Base-by-base conservation (phyloP, 2,797 vertebrate genomes). In the Poecile montanus region DNA sequence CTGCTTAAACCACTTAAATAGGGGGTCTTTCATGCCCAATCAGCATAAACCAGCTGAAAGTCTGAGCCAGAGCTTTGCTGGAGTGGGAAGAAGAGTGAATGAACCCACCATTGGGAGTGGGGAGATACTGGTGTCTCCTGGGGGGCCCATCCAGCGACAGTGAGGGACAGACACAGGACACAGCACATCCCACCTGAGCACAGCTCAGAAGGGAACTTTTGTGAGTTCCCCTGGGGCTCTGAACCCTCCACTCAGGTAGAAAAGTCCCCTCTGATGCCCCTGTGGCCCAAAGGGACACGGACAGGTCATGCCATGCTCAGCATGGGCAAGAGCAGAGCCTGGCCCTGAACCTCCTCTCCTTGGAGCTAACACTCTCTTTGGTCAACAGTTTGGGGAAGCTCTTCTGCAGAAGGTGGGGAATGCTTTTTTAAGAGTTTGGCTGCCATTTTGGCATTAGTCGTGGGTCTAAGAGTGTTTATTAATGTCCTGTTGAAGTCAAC, bases 401-500 rank as follows among this genome's bases (percentile, higher is more conserved):
- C 16, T 72, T 81, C 79, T 76, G 71, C n/a, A 90, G 66, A 44
- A 72, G 79, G 9, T 34, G 9, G 11, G 70, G 30, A 6, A 34
- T 60, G 36, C 16, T 86, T 94, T 78, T 61, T 89, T 90, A 67
- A 76, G 92, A 82, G 32, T 67, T 67, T 73, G 65, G 25, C 80
- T 86, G 83, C 54, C 51, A 32, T 60, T 58, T 19, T 45, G 51
- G 57, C 95, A 94, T 97, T 97, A 96, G 97, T 97, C 65, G 81
- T 63, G 78, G 62, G 82, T 88, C 87, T 96, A 92, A 86, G 93
- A 95, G 94, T 6, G 54, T 97, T 98, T 98, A 98, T 98, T 97
- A 98, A 96, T 97, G 98, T 84, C 97, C 92, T 95, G 88, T 97
- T 97, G 95, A 96, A 93, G 97, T 92, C 85, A 97, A 90, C 94